Base-by-base conservation (phyloP, 2,797 vertebrate species). In the Macropus fuliginosus region DNA sequence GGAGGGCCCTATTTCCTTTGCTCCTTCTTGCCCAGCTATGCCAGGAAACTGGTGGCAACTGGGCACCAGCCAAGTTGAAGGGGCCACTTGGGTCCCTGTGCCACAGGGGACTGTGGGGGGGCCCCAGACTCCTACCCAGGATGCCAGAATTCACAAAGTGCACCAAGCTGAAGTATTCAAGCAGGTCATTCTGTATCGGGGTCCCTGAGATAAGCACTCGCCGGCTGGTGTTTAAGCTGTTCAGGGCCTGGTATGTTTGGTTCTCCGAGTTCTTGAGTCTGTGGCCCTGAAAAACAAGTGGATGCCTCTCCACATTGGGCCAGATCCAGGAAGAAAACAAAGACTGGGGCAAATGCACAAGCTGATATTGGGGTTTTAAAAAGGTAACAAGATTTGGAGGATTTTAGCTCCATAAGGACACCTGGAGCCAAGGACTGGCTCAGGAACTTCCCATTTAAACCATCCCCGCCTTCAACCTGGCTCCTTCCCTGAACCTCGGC, bases 161-260 rank as follows among this genome's bases (percentile, higher is more conserved):
- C 93, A 99, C 99, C 98, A 99, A 98, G 97, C 99, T 99, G 98
- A 99, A 99, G 98, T 99, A 99, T 96, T 99, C 99, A 66, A 99
- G 99, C 94, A 99, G 98, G 98, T 99, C 99, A 0, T 99, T 99
- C 98, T 99, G 99, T 98, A 99, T 99, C 54, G 99, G 99, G 0
- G 99, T 99, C 91, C 99, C 99, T 0, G 99, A 99, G 97, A 99
- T 99, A 56, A 99, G 99, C 94, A 99, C 99, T 93, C 99, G 99
- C 4, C 99, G 99, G 95, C 99, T 98, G 14, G 99, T 99, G 18
- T 99, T 99, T 98, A 99, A 99, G 90, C 98, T 98, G 96, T 99
- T 99, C 62, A 99, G 98, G 74, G 99, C 99, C 97, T 99, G 99
- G 95, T 99, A 99, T 0, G 99, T 99, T 98, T 99, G 99, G 98